Evolutionary conservation across 1,140 invertebrate genomes (phyloP).

Genomic region (Zaprionus taronus): DNA sequence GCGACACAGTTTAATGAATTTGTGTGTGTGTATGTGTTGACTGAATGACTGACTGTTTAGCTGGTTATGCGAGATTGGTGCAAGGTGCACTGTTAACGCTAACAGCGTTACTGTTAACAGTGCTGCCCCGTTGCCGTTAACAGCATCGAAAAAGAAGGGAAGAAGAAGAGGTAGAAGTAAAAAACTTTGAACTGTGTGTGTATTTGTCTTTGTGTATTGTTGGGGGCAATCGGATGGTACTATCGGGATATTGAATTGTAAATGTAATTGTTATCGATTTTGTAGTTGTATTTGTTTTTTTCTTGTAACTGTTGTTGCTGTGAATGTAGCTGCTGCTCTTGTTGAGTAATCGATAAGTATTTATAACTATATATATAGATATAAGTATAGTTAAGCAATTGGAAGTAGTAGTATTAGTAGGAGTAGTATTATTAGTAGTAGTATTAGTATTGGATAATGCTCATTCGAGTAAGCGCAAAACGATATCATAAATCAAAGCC

Average conservation of each 20-base stretch:
- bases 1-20: conserved; percentile 16
- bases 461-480: conserved; percentile 52
- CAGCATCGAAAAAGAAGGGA: not conserved
- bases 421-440: conserved; percentile 5
- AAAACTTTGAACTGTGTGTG: not conserved
- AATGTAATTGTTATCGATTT: conserved; percentile 4
- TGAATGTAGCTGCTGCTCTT: conserved; percentile 27
- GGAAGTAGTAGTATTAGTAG: conserved; percentile 65
- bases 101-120: conserved; percentile 19
- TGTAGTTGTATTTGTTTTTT: not conserved
- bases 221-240: not conserved
- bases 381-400: conserved; percentile 71
- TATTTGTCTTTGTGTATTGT: not conserved
- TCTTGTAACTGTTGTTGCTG: conserved; percentile 15
- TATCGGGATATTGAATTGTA: not conserved
- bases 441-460: conserved; percentile 56
- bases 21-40: conserved; percentile 29
- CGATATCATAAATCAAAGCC: conserved; percentile 48
- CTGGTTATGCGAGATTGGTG: conserved; percentile 6
- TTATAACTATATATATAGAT: conserved; percentile 54
- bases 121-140: conserved; percentile 26
- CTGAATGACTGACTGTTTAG: conserved; percentile 48
- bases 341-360: conserved; percentile 25
- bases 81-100: conserved; percentile 4
- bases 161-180: not conserved